Conservation (phyloP, 2,113 vertebrate species). For the Todiramphus chloris region DNA sequence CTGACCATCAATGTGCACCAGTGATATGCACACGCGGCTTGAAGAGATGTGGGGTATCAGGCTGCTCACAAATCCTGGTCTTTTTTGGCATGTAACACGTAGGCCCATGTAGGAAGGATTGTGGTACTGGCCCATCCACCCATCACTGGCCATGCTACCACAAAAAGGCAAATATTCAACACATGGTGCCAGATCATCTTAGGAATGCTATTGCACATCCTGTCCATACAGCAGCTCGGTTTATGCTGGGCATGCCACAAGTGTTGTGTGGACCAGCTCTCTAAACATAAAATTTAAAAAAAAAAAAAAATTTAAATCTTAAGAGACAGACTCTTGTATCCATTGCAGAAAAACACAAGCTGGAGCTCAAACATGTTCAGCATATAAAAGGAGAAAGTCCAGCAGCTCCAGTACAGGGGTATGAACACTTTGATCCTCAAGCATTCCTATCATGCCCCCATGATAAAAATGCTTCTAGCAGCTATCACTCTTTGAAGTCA, state of each 20-base stretch:
- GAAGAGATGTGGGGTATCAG: background rate
- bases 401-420: background rate
- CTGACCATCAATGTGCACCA: background rate
- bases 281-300: background rate
- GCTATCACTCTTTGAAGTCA: background rate
- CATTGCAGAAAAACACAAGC: background rate
- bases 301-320: background rate
- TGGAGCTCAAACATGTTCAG: background rate
- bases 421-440: background rate
- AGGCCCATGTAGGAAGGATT: background rate
- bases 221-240: background rate
- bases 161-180: background rate
- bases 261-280: background rate
- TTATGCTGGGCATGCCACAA: background rate
- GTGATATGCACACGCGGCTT: rapidly evolving
- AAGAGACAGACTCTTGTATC: background rate
- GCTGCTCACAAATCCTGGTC: background rate
- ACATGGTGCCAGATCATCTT: rapidly evolving
- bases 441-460: background rate
- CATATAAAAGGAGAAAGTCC: background rate
- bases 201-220: background rate
- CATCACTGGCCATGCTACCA: background rate
- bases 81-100: background rate
- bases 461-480: background rate
- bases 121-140: background rate